Conservation (phyloP, 2,888 invertebrate genomes). For the Thera obeliscata region DNA sequence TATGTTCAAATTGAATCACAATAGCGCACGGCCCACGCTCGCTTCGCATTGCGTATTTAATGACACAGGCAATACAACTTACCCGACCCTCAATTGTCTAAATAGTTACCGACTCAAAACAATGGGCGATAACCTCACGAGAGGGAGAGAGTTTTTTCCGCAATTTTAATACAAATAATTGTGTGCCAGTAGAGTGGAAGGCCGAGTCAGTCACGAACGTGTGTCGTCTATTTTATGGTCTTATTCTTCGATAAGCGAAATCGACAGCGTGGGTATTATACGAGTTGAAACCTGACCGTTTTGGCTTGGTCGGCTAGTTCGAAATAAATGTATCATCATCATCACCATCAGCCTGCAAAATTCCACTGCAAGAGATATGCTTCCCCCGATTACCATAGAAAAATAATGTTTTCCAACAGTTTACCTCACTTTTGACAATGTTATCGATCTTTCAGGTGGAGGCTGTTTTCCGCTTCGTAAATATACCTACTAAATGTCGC, state of each 20-base stretch:
- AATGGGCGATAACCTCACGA: constrained; percentile 59
- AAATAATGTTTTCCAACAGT: no score
- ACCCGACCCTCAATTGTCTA: constrained; percentile 62
- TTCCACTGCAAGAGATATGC: not conserved
- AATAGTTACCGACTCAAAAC: constrained; percentile 63
- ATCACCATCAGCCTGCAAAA: not conserved
- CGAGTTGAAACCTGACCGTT: constrained; percentile 32
- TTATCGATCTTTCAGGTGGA: no score
- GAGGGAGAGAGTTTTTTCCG: constrained; percentile 67
- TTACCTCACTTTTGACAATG: no score
- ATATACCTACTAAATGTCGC: no score
- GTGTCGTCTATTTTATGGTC: constrained; percentile 58
- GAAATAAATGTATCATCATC: constrained; percentile 19
- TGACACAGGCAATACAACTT: constrained; percentile 51
- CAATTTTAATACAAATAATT: constrained; percentile 73
- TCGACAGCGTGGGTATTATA: constrained; percentile 43
- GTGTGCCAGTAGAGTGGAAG: constrained; percentile 64
- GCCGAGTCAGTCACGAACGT: constrained; percentile 67
- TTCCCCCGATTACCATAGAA: no score
- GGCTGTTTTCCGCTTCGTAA: no score
- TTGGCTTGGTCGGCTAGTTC: constrained; percentile 27
- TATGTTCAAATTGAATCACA: constrained; percentile 68
- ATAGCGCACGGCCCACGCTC: constrained; percentile 70
- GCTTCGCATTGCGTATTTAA: constrained; percentile 51
- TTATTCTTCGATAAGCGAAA: constrained; percentile 54